Evolutionary conservation across 2,113 vertebrate genomes (phyloP), one percentile per base, ranked within the genome.

Genomic region (Phaethornis superciliosus): DNA sequence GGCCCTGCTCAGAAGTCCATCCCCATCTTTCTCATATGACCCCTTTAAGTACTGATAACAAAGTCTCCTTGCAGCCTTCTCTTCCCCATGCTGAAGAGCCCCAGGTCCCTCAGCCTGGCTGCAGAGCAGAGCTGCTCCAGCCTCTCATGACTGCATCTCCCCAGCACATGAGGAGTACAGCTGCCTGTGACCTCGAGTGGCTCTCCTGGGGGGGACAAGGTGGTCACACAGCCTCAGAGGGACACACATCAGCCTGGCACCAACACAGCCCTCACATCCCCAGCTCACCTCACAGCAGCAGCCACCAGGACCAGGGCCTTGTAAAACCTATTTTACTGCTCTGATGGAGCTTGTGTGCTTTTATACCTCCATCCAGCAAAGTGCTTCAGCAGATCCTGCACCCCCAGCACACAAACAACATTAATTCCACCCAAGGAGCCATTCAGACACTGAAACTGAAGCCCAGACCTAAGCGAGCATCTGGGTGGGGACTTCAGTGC

Each of bases 111-210:
- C 49, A 49, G 49, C 49, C 49, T 49, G 49, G 22, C 49, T 23
- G 19, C 49, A 49, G 22, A 49, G 49, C 20, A 49, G 49, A 23
- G 49, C 49, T 23, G 49, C 49, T 22, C 49, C 49, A 24, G 49
- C 22, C 49, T 23, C 49, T 49, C 21, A 55, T 32, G 35, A 10
- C 24, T 26, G 23, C 51, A 26, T 6, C n/a, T 26, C 42, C 2
- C 1, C 0, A 6, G 69, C 7, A 20, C 1, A 4, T 4, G 5
- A 32, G 1, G 3, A 49, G 12, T 0, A 8, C 1, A 5, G 32
- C 63, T 65, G 67, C 54, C 49, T 1, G 5, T n/a, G 72, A 16
- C 81, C 82, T 79, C 5, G 13, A 9, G 19, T 1, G 18, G 82
- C 71, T 30, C 49, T 76, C n/a, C 68, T 44, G 8, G 7, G 79